Base-by-base conservation (phyloP, 2,113 vertebrate genomes). In the Leptocoma aspasia region DNA sequence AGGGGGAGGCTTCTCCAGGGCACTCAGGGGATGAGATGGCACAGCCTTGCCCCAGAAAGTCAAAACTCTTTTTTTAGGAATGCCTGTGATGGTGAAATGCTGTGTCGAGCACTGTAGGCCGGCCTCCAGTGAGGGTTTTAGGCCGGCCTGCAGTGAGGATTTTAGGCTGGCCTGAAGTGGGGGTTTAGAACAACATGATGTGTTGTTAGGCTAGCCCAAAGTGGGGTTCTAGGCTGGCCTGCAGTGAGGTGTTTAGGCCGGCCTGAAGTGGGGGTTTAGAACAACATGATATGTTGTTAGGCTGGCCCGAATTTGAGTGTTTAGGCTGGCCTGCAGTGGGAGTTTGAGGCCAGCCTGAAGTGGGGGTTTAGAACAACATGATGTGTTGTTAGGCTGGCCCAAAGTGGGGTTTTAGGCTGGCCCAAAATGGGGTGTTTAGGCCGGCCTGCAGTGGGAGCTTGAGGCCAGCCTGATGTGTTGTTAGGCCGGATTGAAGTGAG, bases 21-120 rank as follows among this genome's bases (percentile, higher is more conserved):
- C n/a, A n/a, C n/a, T n/a, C n/a, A n/a, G n/a, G n/a, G n/a, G n/a
- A 21, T 16, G 5, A 10, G 13, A n/a, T 54, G 33, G 7, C 15
- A 42, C 20, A 9, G 42, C 6, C 44, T 20, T 39, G 37, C 6
- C 28, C n/a, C 17, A 9, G 5, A 30, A 53, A 31, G 2, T 31
- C n/a, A 4, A 63, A 49, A 6, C 4, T 16, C 13, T 31, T 35
- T 12, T 30, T 6, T 1, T 15, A 24, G 50, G 3, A 10, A 16
- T 17, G 13, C 6, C 21, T 39, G 1, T 13, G 11, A 6, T 37
- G 33, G 14, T 41, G 14, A n/a, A 31, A 11, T 6, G 39, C 24
- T 16, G 11, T 1, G 8, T 5, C 24, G 66, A 20, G 11, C 39
- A 1, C 4, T 44, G 28, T 2, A 16, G 78, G 23, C 21, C 0